Evolutionary conservation across 2,797 vertebrate genomes (phyloP), one percentile per base, ranked within the genome.

Genomic region (Paratrypauchen microcephalus): DNA sequence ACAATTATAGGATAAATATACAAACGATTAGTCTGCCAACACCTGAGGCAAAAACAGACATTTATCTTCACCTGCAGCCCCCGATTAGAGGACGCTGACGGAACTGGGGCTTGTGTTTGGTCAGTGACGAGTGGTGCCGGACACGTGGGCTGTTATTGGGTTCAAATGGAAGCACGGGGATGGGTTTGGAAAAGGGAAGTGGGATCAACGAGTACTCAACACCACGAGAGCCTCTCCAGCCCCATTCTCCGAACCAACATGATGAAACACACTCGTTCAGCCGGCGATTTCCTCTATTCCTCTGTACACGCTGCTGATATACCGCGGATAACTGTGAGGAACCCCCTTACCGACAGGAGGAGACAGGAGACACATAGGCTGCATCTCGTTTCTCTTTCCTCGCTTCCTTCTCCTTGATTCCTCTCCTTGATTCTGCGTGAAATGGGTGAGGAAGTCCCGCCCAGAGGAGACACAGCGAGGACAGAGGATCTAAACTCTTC

Each of bases 121-220:
- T 93, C 90, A 90, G 74, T 79, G 86, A 80, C 39, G 89, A 94
- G 92, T 92, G 91, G 78, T 66, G 82, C 75, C 83, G 89, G 84
- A 89, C 91, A 88, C 89, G 88, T n/a, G 73, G 81, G 68, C 89
- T 88, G 91, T 92, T 93, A 92, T 93, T 93, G 92, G 92, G 91
- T 92, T 93, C 89, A 91, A 93, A 93, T 92, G 88, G 85, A 93
- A 87, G 77, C 70, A 79, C 84, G 74, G 85, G 90, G 88, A 86
- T 89, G 76, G 87, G 86, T 91, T 91, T 91, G 77, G 82, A 87
- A 90, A 91, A 84, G 90, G 87, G 89, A 89, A 91, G 91, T 80
- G 82, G 82, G 92, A 92, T 94, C 93, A 93, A 94, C 88, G 85
- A 92, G 91, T 81, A 64, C 93, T 94, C 85, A 77, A 93, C 72